These are phyloP conservation scores for Sebastes cheni DNA, from an alignment of 2,797 vertebrate species.

Conservation along the genomic window DNA sequence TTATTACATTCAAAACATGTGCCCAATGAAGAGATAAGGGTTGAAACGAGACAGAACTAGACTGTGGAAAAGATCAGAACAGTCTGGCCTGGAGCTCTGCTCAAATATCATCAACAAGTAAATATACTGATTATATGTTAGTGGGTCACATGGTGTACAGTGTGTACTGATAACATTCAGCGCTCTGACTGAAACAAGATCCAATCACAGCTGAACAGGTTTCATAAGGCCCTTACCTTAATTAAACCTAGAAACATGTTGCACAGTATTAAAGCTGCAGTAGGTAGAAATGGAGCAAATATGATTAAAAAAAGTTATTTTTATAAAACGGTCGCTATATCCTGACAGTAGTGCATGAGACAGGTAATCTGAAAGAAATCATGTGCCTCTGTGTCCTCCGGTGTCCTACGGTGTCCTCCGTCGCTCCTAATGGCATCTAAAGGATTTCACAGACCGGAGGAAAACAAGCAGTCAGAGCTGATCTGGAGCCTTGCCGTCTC, in stretches of 20 bases:
- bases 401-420: no score
- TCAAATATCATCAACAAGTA: background rate
- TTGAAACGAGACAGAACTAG: background rate
- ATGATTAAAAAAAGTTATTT: no score
- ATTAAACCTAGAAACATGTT: background rate
- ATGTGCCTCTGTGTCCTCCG: no score
- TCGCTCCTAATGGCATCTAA: no score
- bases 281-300: no score
- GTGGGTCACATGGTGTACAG: background rate
- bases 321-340: no score
- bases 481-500: no score
- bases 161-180: slow-evolving; percentile 17
- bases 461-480: no score
- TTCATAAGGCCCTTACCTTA: background rate
- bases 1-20: background rate
- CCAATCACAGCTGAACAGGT: background rate
- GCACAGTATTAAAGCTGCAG: background rate
- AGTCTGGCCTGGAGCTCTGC: background rate
- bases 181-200: background rate
- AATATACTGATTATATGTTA: background rate
- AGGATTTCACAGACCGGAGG: no score
- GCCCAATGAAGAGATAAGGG: background rate
- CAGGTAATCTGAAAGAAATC: no score
- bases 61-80: background rate
- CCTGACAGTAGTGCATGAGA: no score